Conservation (phyloP, 2,113 vertebrate genomes). For the Chascanopsetta lugubris region DNA sequence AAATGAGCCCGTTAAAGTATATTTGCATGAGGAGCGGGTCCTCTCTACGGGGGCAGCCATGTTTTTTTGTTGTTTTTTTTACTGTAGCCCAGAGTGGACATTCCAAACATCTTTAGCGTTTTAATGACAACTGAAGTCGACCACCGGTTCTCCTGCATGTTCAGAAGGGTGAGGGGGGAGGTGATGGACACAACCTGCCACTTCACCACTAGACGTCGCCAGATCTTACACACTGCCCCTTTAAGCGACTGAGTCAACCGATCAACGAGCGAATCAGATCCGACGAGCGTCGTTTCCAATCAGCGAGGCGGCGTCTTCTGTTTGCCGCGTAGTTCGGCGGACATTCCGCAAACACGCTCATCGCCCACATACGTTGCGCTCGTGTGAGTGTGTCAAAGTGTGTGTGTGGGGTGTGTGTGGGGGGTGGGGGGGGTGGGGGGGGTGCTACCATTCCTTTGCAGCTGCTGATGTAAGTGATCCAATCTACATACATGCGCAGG, state of each 20-base stretch:
- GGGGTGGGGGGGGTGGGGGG: neutral
- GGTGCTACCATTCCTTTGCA: conserved; percentile 23
- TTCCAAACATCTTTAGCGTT: too few relatives aligned
- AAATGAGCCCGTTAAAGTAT: too few relatives aligned
- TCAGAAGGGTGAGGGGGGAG: too few relatives aligned
- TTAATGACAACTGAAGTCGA: too few relatives aligned
- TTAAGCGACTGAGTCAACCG: conserved; percentile 48
- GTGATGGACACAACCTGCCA: too few relatives aligned
- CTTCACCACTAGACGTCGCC: too few relatives aligned
- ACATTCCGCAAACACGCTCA: conserved; percentile 31
- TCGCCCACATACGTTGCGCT: conserved; percentile 19
- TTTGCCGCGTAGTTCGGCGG: conserved; percentile 31
- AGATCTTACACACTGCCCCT: too few relatives aligned
- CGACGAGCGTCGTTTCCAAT: conserved; percentile 54
- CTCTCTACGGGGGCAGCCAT: too few relatives aligned
- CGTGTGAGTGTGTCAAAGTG: conserved; percentile 1
- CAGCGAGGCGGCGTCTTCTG: conserved; percentile 30
- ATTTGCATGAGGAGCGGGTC: too few relatives aligned
- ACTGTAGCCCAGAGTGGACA: too few relatives aligned
- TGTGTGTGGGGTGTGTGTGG: neutral
- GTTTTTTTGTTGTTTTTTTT: too few relatives aligned
- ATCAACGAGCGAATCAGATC: conserved; percentile 44
- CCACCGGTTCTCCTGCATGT: too few relatives aligned
- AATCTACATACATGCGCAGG: conserved; percentile 24
- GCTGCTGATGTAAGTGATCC: conserved; percentile 56